A percentile compares a stretch with the other conserved stretches of the same genome.
Conservation (phyloP, 2,113 vertebrate species). For the Gymnobelideus leadbeateri region DNA sequence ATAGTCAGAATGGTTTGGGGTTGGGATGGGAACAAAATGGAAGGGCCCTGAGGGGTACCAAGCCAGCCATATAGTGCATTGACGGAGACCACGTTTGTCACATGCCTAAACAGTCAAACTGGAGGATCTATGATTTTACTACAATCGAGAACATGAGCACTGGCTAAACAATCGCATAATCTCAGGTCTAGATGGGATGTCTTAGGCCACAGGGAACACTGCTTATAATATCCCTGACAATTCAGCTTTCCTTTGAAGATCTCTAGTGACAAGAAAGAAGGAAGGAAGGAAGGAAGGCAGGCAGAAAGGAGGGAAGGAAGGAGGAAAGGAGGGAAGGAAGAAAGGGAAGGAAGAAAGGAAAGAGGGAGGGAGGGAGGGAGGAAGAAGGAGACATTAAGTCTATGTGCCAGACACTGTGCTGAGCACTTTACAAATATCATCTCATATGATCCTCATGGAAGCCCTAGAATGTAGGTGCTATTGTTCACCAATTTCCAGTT, state of each 20-base stretch:
- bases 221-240: not conserved
- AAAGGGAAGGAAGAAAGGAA: rapidly evolving
- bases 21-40: not conserved
- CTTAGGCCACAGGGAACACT: not conserved
- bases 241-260: not conserved
- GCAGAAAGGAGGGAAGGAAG: not conserved
- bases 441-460: not conserved
- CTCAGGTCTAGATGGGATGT: not conserved
- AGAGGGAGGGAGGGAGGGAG: too few relatives aligned
- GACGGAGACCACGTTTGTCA: not conserved
- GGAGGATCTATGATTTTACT: not conserved
- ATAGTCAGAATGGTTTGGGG: not conserved
- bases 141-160: not conserved
- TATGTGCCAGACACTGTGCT: not conserved
- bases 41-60: not conserved
- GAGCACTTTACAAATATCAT: not conserved
- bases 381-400: not conserved
- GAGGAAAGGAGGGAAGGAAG: not conserved
- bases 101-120: not conserved
- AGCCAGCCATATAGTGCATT: not conserved
- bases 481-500: not conserved
- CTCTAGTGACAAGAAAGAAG: not conserved
- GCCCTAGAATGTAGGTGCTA: not conserved
- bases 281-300: not conserved
- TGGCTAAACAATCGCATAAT: not conserved